Percentiles rank a stretch among this genome's conserved stretches.
phyloP scores from a whole-genome alignment of 2,113 vertebrate genomes.

The Mastomys natalensis region DNA sequence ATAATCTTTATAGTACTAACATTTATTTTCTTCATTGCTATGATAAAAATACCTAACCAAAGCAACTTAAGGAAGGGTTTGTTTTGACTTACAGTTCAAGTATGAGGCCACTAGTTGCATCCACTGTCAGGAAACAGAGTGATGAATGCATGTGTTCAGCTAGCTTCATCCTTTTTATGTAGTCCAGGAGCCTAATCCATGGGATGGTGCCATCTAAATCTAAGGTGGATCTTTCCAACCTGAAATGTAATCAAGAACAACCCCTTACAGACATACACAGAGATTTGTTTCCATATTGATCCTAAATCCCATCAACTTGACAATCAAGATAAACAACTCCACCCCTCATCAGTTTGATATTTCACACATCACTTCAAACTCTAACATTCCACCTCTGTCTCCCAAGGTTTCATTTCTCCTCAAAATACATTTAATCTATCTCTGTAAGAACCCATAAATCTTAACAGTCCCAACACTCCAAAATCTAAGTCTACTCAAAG shows the following conservation, averaged over 20 bases:
- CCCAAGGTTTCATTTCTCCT: not conserved
- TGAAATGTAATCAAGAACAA: not conserved
- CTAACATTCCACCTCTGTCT: not conserved
- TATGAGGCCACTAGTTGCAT: not conserved
- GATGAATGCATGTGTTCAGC: not conserved
- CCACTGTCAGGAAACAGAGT: not conserved
- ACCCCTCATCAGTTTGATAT: not conserved
- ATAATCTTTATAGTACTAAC: not conserved
- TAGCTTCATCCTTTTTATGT: not conserved
- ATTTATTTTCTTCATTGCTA: not conserved
- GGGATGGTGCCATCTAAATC: not conserved
- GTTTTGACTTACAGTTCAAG: not conserved
- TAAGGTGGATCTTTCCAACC: not conserved
- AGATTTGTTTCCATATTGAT: not conserved
- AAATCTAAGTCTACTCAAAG: not conserved
- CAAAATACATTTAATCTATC: not conserved
- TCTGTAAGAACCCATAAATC: not conserved
- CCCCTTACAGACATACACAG: not conserved
- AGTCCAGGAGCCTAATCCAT: not conserved
- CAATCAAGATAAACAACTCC: not conserved
- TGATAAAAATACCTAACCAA: not conserved
- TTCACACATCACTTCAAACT: not conserved
- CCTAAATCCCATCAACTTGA: not conserved
- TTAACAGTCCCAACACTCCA: not conserved
- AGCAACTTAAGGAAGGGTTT: not conserved